phyloP scores from a whole-genome alignment of 2,888 invertebrate genomes.

The Idaea biselata region DNA sequence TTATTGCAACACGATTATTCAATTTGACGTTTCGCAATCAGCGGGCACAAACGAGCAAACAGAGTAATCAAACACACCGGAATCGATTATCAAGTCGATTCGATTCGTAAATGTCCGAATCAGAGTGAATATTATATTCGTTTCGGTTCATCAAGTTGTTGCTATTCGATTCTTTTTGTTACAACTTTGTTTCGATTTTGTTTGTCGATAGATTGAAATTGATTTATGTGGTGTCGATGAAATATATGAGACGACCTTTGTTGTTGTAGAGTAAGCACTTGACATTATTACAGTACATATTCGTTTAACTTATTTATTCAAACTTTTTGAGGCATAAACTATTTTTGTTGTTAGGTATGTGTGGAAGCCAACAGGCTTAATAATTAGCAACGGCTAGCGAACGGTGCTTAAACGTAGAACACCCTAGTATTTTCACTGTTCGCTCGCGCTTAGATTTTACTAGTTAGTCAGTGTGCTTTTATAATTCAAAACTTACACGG shows the following conservation, averaged over 20 bases:
- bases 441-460: too few relatives aligned
- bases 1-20: constrained; percentile 73
- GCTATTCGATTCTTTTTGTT: constrained; percentile 15
- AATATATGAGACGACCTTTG: background rate
- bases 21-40: constrained; percentile 77
- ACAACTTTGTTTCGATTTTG: constrained; percentile 8
- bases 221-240: background rate
- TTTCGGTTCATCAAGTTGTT: constrained; percentile 19
- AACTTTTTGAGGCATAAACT: too few relatives aligned
- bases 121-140: constrained; percentile 19
- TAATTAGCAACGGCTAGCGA: too few relatives aligned
- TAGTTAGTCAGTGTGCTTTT: too few relatives aligned
- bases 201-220: background rate
- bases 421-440: too few relatives aligned
- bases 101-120: constrained; percentile 41
- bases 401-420: too few relatives aligned
- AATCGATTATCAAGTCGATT: constrained; percentile 71
- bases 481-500: too few relatives aligned
- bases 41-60: constrained; percentile 74
- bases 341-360: too few relatives aligned
- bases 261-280: too few relatives aligned
- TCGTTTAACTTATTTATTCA: too few relatives aligned
- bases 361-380: too few relatives aligned
- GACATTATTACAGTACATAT: too few relatives aligned
- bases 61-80: constrained; percentile 65